Percentiles rank a stretch among this genome's conserved stretches.
phyloP scores from a whole-genome alignment of 1,140 invertebrate species.

The Cataglyphis hispanica region DNA sequence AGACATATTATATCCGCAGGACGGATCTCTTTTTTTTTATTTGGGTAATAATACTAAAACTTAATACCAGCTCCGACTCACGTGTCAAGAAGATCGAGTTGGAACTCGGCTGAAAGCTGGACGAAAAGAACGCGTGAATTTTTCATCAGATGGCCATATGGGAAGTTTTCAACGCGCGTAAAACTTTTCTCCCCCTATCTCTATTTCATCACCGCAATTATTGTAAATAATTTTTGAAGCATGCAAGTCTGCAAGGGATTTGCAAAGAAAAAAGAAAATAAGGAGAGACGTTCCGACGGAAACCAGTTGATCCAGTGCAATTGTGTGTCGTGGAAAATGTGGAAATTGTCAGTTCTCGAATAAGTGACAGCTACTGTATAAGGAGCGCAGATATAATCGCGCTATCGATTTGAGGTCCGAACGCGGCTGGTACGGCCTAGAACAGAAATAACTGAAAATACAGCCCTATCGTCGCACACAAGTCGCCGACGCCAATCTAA shows the following conservation, averaged over 20 bases:
- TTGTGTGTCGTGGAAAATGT: conserved; percentile 16
- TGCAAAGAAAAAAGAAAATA: neutral
- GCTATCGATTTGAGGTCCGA: conserved; percentile 72
- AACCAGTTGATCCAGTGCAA: neutral
- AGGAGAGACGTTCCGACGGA: neutral
- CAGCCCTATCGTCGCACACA: conserved; percentile 18
- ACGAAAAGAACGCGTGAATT: neutral
- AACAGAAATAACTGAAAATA: conserved; percentile 78
- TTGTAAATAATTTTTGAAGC: neutral
- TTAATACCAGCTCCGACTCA: neutral
- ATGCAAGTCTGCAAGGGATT: neutral
- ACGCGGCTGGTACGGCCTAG: conserved; percentile 75
- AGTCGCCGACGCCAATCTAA: neutral
- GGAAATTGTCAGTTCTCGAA: conserved; percentile 32
- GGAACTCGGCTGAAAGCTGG: neutral
- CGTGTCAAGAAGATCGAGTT: neutral
- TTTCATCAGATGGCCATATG: neutral
- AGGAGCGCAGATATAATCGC: conserved; percentile 64
- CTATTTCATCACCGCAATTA: neutral
- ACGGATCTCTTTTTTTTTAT: conserved; percentile 16
- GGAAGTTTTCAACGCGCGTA: neutral
- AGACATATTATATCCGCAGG: neutral
- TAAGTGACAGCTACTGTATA: conserved; percentile 52
- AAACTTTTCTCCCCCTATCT: neutral
- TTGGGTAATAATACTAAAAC: conserved; percentile 6